phyloP scores from a whole-genome alignment of 2,888 invertebrate genomes.

The Calephelis perditalis region DNA sequence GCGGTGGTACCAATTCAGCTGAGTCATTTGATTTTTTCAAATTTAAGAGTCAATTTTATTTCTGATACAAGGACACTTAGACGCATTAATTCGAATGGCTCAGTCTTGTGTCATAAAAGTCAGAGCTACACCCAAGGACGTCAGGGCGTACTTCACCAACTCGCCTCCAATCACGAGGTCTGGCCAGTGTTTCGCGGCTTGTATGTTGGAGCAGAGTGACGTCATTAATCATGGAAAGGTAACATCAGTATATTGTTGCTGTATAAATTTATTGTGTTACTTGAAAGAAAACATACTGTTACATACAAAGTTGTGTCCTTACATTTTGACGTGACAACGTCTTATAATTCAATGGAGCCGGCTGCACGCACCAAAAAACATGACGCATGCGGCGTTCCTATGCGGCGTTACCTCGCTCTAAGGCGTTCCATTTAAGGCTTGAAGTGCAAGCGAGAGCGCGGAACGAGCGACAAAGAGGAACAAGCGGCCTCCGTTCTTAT shows the following conservation, averaged over 20 bases:
- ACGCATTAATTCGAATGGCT: slow-evolving; percentile 62
- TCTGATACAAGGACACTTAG: slow-evolving; percentile 66
- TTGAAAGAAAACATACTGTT: not conserved
- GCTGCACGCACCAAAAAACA: too few species aligned
- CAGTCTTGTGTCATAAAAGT: slow-evolving; percentile 70
- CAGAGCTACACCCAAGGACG: slow-evolving; percentile 64
- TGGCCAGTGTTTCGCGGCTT: slow-evolving; percentile 68
- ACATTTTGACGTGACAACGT: too few species aligned
- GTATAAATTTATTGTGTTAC: too few species aligned
- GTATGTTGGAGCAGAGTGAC: slow-evolving; percentile 72
- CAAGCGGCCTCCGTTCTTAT: too few species aligned
- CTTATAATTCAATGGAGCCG: too few species aligned
- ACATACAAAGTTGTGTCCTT: too few species aligned
- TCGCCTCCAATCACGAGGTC: slow-evolving; percentile 61
- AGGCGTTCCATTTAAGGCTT: too few species aligned
- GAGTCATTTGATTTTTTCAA: not conserved
- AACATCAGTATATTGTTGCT: not conserved
- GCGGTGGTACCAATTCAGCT: too few species aligned
- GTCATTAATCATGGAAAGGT: slow-evolving; percentile 68
- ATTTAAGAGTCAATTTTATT: not conserved
- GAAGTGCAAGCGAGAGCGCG: too few species aligned
- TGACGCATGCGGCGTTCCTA: too few species aligned
- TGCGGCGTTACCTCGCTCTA: too few species aligned
- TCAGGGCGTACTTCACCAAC: slow-evolving; percentile 67
- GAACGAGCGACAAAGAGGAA: too few species aligned